Evolutionary conservation across 1,140 invertebrate species (phyloP).

Genomic region (Pseudomyrmex concolor): DNA sequence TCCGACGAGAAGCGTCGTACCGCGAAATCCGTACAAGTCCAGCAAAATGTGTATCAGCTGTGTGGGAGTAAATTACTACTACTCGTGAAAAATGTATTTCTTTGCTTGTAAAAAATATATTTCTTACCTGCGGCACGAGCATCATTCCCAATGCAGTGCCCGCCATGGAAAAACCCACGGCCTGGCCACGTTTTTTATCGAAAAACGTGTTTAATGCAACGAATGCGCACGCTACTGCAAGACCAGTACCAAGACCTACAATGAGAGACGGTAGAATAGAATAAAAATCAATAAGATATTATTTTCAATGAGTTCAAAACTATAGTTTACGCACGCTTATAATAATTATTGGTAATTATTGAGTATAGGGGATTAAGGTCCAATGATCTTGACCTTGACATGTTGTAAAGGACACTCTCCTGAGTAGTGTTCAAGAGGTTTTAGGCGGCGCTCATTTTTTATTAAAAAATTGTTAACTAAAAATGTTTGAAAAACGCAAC

Average conservation of each 20-base stretch:
- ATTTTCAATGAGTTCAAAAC: not conserved
- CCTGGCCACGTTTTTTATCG: constrained; percentile 89
- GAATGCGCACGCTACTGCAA: constrained; percentile 89
- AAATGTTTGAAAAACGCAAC: no score
- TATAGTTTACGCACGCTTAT: not conserved
- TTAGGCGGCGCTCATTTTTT: no score
- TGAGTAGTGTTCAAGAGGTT: no score
- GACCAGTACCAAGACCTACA: constrained; percentile 89
- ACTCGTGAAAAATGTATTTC: not conserved
- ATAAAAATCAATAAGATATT: not conserved
- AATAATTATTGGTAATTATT: constrained; percentile 6
- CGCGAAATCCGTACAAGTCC: constrained; percentile 71
- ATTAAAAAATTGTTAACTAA: no score
- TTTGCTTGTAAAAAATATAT: not conserved
- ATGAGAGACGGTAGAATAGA: not conserved
- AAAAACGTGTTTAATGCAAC: constrained; percentile 91
- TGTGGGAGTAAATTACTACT: not conserved
- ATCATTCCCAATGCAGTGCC: constrained; percentile 91
- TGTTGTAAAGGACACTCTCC: no score
- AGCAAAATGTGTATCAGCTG: constrained; percentile 73
- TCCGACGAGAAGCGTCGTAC: constrained; percentile 88
- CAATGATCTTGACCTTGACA: no score
- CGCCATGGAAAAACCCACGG: constrained; percentile 90
- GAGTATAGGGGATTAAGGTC: no score
- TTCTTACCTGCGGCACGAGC: constrained; percentile 88